These are phyloP conservation scores for Atherix ibis DNA, from an alignment of 2,888 invertebrate species.

Conservation along the genomic window DNA sequence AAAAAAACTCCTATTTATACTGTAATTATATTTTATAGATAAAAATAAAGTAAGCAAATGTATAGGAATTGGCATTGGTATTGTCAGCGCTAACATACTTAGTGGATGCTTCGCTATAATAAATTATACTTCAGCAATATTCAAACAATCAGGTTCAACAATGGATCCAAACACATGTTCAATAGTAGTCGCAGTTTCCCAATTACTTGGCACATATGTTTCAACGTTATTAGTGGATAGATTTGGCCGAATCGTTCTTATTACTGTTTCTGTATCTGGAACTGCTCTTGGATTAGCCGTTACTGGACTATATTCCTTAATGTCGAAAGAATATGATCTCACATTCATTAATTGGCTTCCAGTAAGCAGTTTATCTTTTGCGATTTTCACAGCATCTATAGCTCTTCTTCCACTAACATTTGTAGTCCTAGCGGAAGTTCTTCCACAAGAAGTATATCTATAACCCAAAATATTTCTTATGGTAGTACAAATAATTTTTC, in stretches of 20 bases:
- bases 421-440: constrained; percentile 12
- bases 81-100: constrained; percentile 10
- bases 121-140: constrained; percentile 12
- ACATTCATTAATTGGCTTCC: constrained; percentile 12
- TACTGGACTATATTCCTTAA: constrained; percentile 8
- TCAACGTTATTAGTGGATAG: constrained; percentile 11
- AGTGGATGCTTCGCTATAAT: constrained; percentile 12
- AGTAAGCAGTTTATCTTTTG: constrained; percentile 11
- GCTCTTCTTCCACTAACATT: constrained; percentile 12
- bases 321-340: constrained; percentile 7
- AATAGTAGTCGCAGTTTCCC: constrained; percentile 11
- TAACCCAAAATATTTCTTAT: not conserved
- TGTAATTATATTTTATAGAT: constrained; percentile 5
- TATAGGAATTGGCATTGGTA: constrained; percentile 7
- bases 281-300: constrained; percentile 6
- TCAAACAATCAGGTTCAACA: constrained; percentile 9
- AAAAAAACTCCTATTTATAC: not conserved
- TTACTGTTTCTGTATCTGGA: constrained; percentile 8
- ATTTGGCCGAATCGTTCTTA: constrained; percentile 10
- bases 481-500: too few species aligned
- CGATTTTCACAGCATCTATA: constrained; percentile 10
- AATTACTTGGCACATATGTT: constrained; percentile 11
- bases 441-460: constrained; percentile 12
- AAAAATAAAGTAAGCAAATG: constrained; percentile 4
- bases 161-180: constrained; percentile 12